phyloP scores from a whole-genome alignment of 1,140 invertebrate species.

The Brachionus koreanus region DNA sequence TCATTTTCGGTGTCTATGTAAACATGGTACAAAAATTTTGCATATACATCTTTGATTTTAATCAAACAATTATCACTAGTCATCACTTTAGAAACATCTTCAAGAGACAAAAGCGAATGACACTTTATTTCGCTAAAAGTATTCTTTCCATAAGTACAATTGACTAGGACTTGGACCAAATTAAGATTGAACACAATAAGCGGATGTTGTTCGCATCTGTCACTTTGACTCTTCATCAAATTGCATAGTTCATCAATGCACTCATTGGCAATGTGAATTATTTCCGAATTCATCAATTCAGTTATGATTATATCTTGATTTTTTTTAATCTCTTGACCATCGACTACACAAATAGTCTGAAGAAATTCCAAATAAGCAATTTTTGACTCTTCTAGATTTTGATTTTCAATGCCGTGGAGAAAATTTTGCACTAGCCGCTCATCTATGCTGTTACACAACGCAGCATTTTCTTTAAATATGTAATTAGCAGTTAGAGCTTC shows the following conservation, averaged over 20 bases:
- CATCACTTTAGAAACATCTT: constrained; percentile 92
- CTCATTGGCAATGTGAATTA: background rate
- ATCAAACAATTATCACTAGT: constrained; percentile 74
- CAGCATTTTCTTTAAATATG: constrained; percentile 91
- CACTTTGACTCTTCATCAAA: constrained; percentile 62
- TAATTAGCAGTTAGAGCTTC: constrained; percentile 92
- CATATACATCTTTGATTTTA: constrained; percentile 93
- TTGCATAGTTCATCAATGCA: constrained; percentile 37
- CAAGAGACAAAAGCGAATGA: constrained; percentile 87
- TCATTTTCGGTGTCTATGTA: constrained; percentile 99
- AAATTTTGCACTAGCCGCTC: constrained; percentile 95
- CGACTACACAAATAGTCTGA: constrained; percentile 91
- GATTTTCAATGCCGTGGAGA: constrained; percentile 93
- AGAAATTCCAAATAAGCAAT: constrained; percentile 93
- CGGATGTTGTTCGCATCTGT: constrained; percentile 73
- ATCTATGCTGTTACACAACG: constrained; percentile 88
- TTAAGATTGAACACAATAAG: constrained; percentile 88
- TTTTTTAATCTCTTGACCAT: constrained; percentile 87
- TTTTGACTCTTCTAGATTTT: constrained; percentile 68
- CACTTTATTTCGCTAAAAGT: constrained; percentile 98
- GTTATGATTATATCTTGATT: constrained; percentile 94
- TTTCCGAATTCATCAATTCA: constrained; percentile 67
- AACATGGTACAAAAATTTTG: constrained; percentile 96
- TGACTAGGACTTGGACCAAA: constrained; percentile 83
- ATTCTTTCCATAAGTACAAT: constrained; percentile 98